These are phyloP conservation scores for chimpanzee (Pan troglodytes) DNA, from an alignment of 2,113 vertebrate species.

Conservation along the genomic window NHGRI_mPanTro3-v2.1_pri NC_072421.2:94136001-94136500, in stretches of 20 bases:
- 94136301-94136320: not conserved
- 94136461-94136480: not conserved
- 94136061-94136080: not conserved
- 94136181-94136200: not conserved
- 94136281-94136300: not conserved
- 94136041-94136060: not conserved
- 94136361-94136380: not conserved
- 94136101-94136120: not conserved
- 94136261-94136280: not conserved
- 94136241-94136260: not conserved
- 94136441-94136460: not conserved
- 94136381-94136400: not conserved
- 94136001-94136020: not conserved
- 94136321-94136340: not conserved
- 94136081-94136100: not conserved
- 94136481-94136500: not conserved
- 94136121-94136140: not conserved
- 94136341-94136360: not conserved
- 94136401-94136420: not conserved
- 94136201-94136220: not conserved
- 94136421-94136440: not conserved
- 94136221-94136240: not conserved
- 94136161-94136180: not conserved
- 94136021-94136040: not conserved
- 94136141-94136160: not conserved